Evolutionary conservation across 2,888 invertebrate species (phyloP), one percentile per base, ranked within the genome.

Genomic region (Cataglyphis albicans): DNA sequence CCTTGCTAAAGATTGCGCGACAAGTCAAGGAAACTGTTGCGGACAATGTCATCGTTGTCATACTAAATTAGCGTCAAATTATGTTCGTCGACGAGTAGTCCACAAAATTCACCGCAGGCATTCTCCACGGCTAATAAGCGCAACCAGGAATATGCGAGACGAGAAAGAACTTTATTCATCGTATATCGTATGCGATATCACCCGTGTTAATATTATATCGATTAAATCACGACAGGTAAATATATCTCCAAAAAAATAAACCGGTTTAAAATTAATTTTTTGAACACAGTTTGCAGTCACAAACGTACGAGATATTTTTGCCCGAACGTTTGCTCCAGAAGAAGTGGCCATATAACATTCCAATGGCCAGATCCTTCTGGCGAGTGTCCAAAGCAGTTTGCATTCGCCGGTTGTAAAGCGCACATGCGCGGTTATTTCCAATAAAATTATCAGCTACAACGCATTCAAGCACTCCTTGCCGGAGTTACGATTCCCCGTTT

Each of bases 371-470:
- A 74, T 87, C 85, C 86, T 87, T 85, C 82, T 93, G 93, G 93
- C 93, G 82, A 86, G 63, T 86, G 87, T 91, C 93, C 92, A 93
- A 88, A 82, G 84, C 89, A 91, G 90, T 93, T 91, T 91, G 91
- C 92, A 90, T 91, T 89, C 83, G 87, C 78, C 82, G 89, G 86
- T 84, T 90, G 88, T 87, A 84, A 91, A 91, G 83, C 83, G 90
- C 89, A 52, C 52, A 90, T 88, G 89, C 88, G 87, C 89, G 87
- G 83, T 89, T 29, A 29, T 29, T 91, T 87, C 85, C 88, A 88
- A 92, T 91, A 89, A 92, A 93, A 91, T 92, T 91, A 93, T 91
- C 88, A 82, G 57, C 41, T 38, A 35, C 29, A 25, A 9, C 15
- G 48, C 57, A 21, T 38, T 38, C 15, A 15, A 70, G 38, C 25